A percentile compares a stretch with the other conserved stretches of the same genome.
Conservation (phyloP, 2,113 vertebrate species). For the Trematocara variabile region DNA sequence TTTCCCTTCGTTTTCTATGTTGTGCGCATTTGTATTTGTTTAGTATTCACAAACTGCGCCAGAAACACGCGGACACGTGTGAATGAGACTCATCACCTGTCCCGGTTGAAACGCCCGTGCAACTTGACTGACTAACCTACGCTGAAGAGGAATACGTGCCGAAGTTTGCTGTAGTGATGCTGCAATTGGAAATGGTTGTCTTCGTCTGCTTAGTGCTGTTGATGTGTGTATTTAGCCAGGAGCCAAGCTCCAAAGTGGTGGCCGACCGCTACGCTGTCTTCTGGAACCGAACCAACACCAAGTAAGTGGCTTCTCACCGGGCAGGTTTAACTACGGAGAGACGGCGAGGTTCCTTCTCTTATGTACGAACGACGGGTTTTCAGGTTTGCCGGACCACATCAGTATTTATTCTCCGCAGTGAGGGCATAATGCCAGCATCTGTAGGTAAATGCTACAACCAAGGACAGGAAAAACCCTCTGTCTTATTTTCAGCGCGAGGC, state of each 20-base stretch:
- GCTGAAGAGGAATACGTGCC: conserved; percentile 69
- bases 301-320: conserved; percentile 69
- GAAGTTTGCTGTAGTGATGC: conserved; percentile 82
- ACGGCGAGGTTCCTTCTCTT: neutral
- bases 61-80: conserved; percentile 55
- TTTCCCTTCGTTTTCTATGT: neutral
- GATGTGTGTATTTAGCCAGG: conserved; percentile 93
- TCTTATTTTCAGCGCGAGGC: neutral
- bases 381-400: neutral
- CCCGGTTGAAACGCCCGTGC: conserved; percentile 44
- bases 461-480: neutral
- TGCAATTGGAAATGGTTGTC: conserved; percentile 94
- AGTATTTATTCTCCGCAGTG: conserved; percentile 47
- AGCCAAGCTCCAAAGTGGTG: conserved; percentile 93
- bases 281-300: conserved; percentile 97
- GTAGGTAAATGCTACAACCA: neutral
- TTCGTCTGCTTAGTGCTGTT: conserved; percentile 88
- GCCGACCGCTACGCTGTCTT: conserved; percentile 97
- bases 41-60: conserved; percentile 16
- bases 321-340: conserved; percentile 2
- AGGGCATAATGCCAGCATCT: conserved; percentile 35
- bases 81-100: conserved; percentile 56
- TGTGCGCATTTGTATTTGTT: conserved; percentile 3
- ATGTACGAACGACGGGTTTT: neutral
- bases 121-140: conserved; percentile 29